phyloP scores from a whole-genome alignment of 1,140 invertebrate species.

The Probaryconus sp. region DNA sequence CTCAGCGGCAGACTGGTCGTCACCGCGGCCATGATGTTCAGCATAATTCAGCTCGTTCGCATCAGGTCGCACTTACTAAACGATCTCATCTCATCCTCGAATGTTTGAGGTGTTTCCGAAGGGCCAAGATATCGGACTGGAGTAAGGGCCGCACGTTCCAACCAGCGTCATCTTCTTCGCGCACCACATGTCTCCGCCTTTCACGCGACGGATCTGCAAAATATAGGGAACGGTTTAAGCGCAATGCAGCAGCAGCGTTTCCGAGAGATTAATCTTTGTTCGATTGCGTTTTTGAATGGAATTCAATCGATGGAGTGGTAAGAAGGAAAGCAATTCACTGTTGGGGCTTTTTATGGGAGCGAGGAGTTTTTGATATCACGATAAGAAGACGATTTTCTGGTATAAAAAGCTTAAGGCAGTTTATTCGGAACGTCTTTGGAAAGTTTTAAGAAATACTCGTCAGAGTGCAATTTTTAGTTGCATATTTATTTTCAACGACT shows the following conservation, averaged over 20 bases:
- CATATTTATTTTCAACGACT: too few relatives aligned
- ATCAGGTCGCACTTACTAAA: slow-evolving; percentile 2
- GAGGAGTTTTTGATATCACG: too few relatives aligned
- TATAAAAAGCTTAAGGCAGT: too few relatives aligned
- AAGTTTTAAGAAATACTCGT: too few relatives aligned
- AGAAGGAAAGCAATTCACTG: too few relatives aligned
- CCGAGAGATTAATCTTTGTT: too few relatives aligned
- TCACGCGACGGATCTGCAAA: slow-evolving; percentile 20
- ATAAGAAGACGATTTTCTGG: too few relatives aligned
- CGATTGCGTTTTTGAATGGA: too few relatives aligned
- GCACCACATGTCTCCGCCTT: slow-evolving; percentile 2
- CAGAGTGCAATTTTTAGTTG: too few relatives aligned
- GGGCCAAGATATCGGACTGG: neutral
- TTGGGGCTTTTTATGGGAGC: too few relatives aligned
- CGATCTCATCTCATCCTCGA: slow-evolving; percentile 26
- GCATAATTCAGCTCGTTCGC: slow-evolving; percentile 62
- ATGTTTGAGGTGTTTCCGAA: neutral
- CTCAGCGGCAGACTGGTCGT: slow-evolving; percentile 69
- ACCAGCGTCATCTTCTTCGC: neutral
- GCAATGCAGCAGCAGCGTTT: neutral
- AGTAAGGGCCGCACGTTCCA: neutral
- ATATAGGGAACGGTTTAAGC: neutral
- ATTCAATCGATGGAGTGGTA: too few relatives aligned
- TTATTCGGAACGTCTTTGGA: too few relatives aligned
- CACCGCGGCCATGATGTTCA: slow-evolving; percentile 73